Evolutionary conservation across 2,888 invertebrate genomes (phyloP).

Genomic region (Arge pagana): DNA sequence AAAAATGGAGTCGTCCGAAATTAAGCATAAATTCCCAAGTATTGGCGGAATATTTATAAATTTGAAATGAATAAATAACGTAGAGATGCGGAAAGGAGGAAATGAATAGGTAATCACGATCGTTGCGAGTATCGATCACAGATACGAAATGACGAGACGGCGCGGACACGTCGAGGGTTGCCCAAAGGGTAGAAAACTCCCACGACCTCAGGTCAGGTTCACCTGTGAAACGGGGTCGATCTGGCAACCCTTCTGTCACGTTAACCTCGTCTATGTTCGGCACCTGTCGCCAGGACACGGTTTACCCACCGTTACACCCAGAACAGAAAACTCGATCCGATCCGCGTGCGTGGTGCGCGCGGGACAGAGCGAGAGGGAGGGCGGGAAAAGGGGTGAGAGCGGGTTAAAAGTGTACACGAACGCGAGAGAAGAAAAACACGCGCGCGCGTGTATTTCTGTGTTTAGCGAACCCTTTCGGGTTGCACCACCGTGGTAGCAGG

Average conservation of each 20-base stretch:
- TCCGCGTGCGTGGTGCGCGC: too few species aligned
- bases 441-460: slow-evolving; percentile 21
- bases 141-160: too few species aligned
- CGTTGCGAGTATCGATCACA: too few species aligned
- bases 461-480: slow-evolving; percentile 21
- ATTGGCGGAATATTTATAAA: too few species aligned
- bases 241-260: slow-evolving; percentile 31
- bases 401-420: background rate
- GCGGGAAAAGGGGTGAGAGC: background rate
- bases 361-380: slow-evolving; percentile 13
- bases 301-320: slow-evolving; percentile 4
- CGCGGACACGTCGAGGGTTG: slow-evolving; percentile 23
- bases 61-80: too few species aligned
- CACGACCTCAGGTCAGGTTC: slow-evolving; percentile 33
- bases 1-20: too few species aligned
- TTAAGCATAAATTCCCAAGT: too few species aligned
- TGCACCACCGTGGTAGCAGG: slow-evolving; percentile 9
- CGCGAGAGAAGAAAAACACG: too few species aligned
- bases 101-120: too few species aligned
- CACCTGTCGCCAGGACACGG: slow-evolving; percentile 28
- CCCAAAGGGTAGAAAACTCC: slow-evolving; percentile 17
- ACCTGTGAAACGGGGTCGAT: slow-evolving; percentile 44
- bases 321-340: too few species aligned
- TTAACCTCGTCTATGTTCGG: slow-evolving; percentile 34
- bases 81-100: too few species aligned